Percentiles rank a stretch among this genome's conserved stretches.
Conservation (phyloP, 1,140 invertebrate species). For the Dysdera silvatica region DNA sequence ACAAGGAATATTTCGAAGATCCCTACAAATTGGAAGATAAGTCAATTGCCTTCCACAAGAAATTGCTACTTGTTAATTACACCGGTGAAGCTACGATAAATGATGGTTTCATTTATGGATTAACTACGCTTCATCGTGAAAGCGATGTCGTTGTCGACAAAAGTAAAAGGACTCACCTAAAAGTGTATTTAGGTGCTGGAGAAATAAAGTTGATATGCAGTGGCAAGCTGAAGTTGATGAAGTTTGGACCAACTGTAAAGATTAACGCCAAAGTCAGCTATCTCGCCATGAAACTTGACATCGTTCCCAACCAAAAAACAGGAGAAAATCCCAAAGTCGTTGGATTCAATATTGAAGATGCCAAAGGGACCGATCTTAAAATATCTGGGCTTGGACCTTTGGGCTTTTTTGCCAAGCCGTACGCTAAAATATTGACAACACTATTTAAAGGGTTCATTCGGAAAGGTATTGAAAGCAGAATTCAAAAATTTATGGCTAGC, state of each 20-base stretch:
- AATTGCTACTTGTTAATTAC: conserved; percentile 14
- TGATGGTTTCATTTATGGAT: conserved; percentile 17
- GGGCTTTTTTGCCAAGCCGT: conserved; percentile 7
- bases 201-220: conserved; percentile 16
- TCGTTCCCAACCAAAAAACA: background rate
- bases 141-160: conserved; percentile 17
- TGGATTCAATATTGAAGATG: conserved; percentile 21
- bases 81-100: conserved; percentile 19
- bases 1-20: conserved; percentile 16
- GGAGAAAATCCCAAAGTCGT: conserved; percentile 14
- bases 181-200: conserved; percentile 20
- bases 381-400: conserved; percentile 12
- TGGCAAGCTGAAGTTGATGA: conserved; percentile 23
- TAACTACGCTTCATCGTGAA: conserved; percentile 15
- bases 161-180: conserved; percentile 8
- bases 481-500: conserved; percentile 16
- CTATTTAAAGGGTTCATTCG: conserved; percentile 6
- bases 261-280: conserved; percentile 12
- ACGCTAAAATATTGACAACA: background rate
- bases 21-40: conserved; percentile 11
- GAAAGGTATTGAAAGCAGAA: background rate
- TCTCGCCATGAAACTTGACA: conserved; percentile 12
- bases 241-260: conserved; percentile 13
- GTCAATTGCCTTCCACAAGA: conserved; percentile 10
- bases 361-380: conserved; percentile 21